Base-by-base conservation (phyloP, 2,888 invertebrate genomes). In the Phortica magna region DNA sequence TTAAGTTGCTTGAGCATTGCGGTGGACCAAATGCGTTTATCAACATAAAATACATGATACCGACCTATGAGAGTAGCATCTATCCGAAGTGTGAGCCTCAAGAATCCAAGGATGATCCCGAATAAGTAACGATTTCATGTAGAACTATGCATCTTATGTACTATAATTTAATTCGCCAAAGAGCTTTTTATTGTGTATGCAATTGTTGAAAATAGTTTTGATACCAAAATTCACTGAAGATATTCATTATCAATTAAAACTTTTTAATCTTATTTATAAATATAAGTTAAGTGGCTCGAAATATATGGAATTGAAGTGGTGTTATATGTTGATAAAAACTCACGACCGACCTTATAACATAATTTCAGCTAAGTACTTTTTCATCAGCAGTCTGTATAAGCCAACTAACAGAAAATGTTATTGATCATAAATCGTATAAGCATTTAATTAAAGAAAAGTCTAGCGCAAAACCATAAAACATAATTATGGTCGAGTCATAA, bases 11-110 rank as follows among this genome's bases (percentile, higher is more conserved):
- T 78, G 99, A 99, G 91, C 93, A 94, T 85, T 96, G 96, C 88
- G 99, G 99, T 0, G 99, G 99, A 0, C 96, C 97, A 74, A 98
- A 98, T 91, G 98, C 99, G 0, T 98, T 97, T 91, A 98, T 98
- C 88, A 99, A 99, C 92, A 99, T 99, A 88, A 99, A 99, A 92
- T 99, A 99, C 92, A 96, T 99, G 95, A 95, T 99, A 84, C 99
- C 99, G 0, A 98, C 98, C n/a, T 99, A 99, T 89, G 98, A 99
- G 92, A 98, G 98, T 17, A 96, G 96, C 88, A 86, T 89, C 7
- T 87, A 89, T 57, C 90, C 90, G 0, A 83, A 82, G 68, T 89
- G 85, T 65, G 82, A 83, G 41, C 61, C 22, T 17, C 61, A 5
- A 19, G 10, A 1, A 48, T 7, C 48, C 1, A 61, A 17, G 22